These are phyloP conservation scores for Spinibarbus caldwelli DNA, from an alignment of 2,797 vertebrate genomes.

Conservation along the genomic window DNA sequence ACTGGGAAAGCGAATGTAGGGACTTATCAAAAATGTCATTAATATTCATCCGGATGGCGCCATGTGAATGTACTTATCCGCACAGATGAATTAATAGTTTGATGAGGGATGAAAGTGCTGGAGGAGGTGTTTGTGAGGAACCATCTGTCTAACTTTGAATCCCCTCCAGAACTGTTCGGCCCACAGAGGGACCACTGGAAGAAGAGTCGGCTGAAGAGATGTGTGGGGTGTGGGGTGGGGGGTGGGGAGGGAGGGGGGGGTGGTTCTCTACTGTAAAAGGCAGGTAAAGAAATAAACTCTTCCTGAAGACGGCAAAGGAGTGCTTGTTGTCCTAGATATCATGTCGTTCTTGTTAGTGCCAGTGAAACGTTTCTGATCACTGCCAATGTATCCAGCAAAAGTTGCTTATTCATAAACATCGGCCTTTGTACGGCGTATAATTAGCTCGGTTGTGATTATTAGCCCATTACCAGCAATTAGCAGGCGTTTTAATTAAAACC, in stretches of 20 bases:
- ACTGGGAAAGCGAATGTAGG: slow-evolving; percentile 90
- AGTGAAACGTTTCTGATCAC: neutral
- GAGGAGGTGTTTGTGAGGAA: slow-evolving; percentile 84
- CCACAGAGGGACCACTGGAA: slow-evolving; percentile 55
- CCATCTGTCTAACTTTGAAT: slow-evolving; percentile 87
- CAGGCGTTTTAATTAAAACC: slow-evolving; percentile 7
- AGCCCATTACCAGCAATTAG: slow-evolving; percentile 4
- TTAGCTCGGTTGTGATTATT: slow-evolving; percentile 13
- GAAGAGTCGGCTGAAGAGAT: slow-evolving; percentile 49
- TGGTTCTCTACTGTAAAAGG: slow-evolving; percentile 24
- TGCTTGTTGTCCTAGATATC: slow-evolving; percentile 28
- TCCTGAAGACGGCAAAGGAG: slow-evolving; percentile 2
- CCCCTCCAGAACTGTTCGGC: slow-evolving; percentile 73
- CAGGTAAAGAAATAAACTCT: slow-evolving; percentile 5
- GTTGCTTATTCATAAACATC: slow-evolving; percentile 23
- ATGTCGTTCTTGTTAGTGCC: neutral
- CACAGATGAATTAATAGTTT: slow-evolving; percentile 95
- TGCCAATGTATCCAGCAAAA: slow-evolving; percentile 27
- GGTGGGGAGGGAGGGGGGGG: too few relatives aligned
- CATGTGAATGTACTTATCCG: slow-evolving; percentile 86
- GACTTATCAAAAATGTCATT: slow-evolving; percentile 96
- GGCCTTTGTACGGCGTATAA: neutral
- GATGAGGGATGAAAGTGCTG: slow-evolving; percentile 93
- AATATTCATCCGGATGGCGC: slow-evolving; percentile 91
- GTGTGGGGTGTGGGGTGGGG: too few relatives aligned